Evolutionary conservation across 2,888 invertebrate genomes (phyloP).

Genomic region (Caenorhabditis sp.): DNA sequence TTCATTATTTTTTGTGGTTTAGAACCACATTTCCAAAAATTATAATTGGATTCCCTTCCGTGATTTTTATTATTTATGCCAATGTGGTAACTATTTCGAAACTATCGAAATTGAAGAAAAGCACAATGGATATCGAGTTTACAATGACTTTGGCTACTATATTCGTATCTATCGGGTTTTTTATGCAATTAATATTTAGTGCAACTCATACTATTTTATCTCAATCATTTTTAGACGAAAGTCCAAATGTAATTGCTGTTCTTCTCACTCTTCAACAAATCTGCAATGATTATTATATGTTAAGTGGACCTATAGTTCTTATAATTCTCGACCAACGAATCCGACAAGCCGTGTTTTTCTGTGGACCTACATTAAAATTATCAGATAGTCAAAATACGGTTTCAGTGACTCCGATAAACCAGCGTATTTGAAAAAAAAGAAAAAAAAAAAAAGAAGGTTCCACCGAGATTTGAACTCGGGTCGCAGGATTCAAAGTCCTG

Average conservation of each 20-base stretch:
- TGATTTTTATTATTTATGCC: background rate
- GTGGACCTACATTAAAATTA: background rate
- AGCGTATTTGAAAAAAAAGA: background rate
- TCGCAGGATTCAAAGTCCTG: slow-evolving; percentile 60
- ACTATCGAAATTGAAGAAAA: background rate
- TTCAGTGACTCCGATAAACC: background rate
- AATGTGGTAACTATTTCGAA: background rate
- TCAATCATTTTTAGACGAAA: background rate
- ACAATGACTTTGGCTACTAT: background rate
- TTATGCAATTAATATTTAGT: background rate
- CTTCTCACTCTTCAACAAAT: background rate
- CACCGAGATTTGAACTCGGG: slow-evolving; percentile 60
- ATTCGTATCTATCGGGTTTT: background rate
- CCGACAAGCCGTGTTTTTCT: background rate
- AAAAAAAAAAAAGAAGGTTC: slow-evolving; percentile 46
- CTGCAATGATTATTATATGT: slow-evolving; percentile 1
- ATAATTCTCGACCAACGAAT: background rate
- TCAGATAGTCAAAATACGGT: background rate
- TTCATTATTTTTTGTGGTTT: background rate
- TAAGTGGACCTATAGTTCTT: background rate
- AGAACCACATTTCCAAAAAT: background rate
- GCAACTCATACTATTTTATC: background rate
- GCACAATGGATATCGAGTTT: background rate
- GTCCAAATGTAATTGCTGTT: background rate
- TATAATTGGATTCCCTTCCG: background rate